Percentiles rank a stretch among this genome's conserved stretches.
Conservation (phyloP, 2,113 vertebrate genomes). For the Empidonax alnorum region DNA sequence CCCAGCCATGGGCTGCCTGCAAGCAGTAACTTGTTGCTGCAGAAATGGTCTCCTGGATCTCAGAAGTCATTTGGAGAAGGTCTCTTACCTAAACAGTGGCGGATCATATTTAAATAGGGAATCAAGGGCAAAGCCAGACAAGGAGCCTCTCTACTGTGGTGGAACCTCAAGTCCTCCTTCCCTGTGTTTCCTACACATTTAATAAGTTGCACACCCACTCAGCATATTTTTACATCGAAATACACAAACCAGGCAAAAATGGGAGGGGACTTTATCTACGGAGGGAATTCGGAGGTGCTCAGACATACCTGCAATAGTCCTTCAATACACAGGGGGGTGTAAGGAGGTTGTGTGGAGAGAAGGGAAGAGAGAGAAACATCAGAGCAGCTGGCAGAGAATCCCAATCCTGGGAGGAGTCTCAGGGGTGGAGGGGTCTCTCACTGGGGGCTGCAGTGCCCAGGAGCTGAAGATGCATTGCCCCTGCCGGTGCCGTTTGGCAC, state of each 20-base stretch:
- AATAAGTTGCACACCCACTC: background rate
- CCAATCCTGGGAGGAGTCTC: background rate
- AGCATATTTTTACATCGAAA: background rate
- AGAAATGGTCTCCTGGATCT: conserved; percentile 2
- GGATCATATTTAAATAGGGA: background rate
- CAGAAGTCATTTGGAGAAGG: background rate
- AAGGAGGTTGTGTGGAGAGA: background rate
- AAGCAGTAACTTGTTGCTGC: background rate
- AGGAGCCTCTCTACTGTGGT: background rate
- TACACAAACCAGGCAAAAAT: background rate
- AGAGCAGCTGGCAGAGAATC: background rate
- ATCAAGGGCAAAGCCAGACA: background rate
- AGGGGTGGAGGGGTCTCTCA: background rate
- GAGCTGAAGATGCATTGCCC: background rate
- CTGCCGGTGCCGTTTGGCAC: background rate
- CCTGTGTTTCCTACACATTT: background rate
- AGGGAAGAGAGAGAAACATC: background rate
- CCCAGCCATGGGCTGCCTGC: background rate
- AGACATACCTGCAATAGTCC: background rate
- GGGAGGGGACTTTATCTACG: background rate
- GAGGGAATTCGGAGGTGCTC: background rate
- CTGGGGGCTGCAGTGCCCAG: background rate
- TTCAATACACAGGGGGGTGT: background rate
- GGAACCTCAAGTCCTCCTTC: background rate
- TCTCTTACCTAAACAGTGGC: background rate